phyloP scores from a whole-genome alignment of 1,140 invertebrate genomes.

The Planococcus citri region DNA sequence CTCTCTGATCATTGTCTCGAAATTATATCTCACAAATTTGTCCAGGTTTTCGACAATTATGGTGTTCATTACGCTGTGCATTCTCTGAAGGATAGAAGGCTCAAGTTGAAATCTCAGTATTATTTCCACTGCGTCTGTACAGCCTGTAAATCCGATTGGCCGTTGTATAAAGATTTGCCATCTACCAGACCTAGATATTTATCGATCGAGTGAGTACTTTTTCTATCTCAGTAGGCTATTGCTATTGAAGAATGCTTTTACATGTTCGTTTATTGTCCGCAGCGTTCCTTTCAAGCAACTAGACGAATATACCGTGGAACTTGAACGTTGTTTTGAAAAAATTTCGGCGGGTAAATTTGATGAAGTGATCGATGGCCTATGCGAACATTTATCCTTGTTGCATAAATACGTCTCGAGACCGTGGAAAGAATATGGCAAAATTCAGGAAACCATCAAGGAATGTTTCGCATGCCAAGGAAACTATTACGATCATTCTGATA shows the following conservation, averaged over 20 bases:
- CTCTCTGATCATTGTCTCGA: no score
- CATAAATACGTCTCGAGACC: constrained; percentile 26
- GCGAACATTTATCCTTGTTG: constrained; percentile 25
- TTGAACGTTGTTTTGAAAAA: constrained; percentile 23
- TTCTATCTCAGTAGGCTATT: not conserved
- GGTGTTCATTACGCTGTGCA: constrained; percentile 60
- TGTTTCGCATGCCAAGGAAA: constrained; percentile 26
- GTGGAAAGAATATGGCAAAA: constrained; percentile 27
- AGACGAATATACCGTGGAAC: constrained; percentile 25
- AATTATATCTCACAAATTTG: constrained; percentile 7
- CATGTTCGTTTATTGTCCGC: not conserved
- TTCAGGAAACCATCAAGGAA: constrained; percentile 30
- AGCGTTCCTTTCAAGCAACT: constrained; percentile 10
- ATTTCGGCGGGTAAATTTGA: constrained; percentile 22
- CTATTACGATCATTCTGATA: constrained; percentile 23
- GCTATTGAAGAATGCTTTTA: not conserved
- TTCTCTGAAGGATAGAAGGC: constrained; percentile 44
- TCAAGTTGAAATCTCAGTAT: constrained; percentile 62
- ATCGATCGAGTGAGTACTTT: not conserved
- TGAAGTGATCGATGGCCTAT: constrained; percentile 24
- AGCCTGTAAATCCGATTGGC: constrained; percentile 63
- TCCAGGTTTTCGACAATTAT: constrained; percentile 54
- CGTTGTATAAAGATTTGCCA: constrained; percentile 38
- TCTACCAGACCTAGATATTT: not conserved
- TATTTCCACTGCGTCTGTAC: constrained; percentile 71